Conservation (phyloP, 2,888 invertebrate genomes). For the Ephialtes manifestator region DNA sequence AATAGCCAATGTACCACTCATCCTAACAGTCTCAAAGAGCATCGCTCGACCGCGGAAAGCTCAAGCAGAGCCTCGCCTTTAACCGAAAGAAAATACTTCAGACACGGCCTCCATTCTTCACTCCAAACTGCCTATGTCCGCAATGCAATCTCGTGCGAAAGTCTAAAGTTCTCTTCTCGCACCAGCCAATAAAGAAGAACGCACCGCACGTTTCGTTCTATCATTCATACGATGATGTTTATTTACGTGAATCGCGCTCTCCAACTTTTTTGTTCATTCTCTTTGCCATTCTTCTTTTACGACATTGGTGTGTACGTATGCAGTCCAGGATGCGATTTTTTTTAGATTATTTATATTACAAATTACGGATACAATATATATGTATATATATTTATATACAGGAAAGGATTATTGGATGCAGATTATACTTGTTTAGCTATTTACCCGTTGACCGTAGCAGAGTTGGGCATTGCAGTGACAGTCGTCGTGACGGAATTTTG, state of each 20-base stretch:
- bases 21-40: neutral
- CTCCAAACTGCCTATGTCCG: constrained; percentile 5
- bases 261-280: constrained; percentile 29
- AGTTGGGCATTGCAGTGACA: constrained; percentile 71
- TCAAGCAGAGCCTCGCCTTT: constrained; percentile 13
- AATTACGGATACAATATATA: constrained; percentile 30
- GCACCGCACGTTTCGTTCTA: neutral
- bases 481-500: constrained; percentile 75
- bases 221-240: constrained; percentile 47
- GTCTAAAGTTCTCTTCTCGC: constrained; percentile 29
- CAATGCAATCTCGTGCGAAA: constrained; percentile 44
- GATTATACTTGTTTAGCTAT: constrained; percentile 74
- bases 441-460: constrained; percentile 81
- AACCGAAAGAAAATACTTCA: constrained; percentile 54
- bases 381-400: constrained; percentile 36
- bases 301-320: constrained; percentile 48
- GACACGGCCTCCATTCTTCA: constrained; percentile 58
- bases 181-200: constrained; percentile 43
- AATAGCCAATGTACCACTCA: neutral
- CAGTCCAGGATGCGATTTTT: constrained; percentile 68
- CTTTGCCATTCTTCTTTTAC: constrained; percentile 40
- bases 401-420: constrained; percentile 66
- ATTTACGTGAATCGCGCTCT: constrained; percentile 22
- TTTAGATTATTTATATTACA: constrained; percentile 11
- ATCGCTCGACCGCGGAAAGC: constrained; percentile 38